Percentiles rank a stretch among this genome's conserved stretches.
phyloP scores from a whole-genome alignment of 2,113 vertebrate genomes.

The Colius striatus region DNA sequence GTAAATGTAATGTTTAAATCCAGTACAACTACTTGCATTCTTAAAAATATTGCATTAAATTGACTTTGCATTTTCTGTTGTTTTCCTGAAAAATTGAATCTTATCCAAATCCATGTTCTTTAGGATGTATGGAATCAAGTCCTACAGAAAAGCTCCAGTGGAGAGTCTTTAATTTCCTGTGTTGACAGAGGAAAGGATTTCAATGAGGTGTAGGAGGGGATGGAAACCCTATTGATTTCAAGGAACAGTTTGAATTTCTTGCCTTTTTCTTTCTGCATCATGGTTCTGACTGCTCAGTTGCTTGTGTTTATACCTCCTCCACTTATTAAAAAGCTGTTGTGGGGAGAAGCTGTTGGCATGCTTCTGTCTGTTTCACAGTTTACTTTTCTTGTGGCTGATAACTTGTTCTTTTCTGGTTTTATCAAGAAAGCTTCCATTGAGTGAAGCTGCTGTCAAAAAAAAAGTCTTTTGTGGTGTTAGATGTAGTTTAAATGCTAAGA shows the following conservation, averaged over 20 bases:
- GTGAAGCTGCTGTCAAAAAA: neutral
- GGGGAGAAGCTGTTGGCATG: neutral
- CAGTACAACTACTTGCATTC: neutral
- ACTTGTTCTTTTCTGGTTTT: neutral
- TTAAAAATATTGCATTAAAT: neutral
- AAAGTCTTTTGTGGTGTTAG: neutral
- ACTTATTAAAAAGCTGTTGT: neutral
- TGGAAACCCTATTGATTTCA: neutral
- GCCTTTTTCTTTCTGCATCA: neutral
- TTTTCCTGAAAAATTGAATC: neutral
- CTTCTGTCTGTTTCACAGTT: neutral
- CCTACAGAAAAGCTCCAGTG: neutral
- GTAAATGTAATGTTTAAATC: neutral
- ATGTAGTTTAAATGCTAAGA: neutral
- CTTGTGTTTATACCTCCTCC: neutral
- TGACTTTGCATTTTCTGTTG: neutral
- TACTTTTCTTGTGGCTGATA: neutral
- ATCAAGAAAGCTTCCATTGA: neutral
- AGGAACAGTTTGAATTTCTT: neutral
- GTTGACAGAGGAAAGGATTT: neutral
- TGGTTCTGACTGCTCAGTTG: neutral
- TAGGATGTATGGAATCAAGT: neutral
- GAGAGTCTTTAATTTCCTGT: neutral
- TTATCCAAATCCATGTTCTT: neutral
- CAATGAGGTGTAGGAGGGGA: accelerated